These are phyloP conservation scores for Pangasianodon gigas DNA, from an alignment of 2,113 vertebrate species.

Conservation along the genomic window DNA sequence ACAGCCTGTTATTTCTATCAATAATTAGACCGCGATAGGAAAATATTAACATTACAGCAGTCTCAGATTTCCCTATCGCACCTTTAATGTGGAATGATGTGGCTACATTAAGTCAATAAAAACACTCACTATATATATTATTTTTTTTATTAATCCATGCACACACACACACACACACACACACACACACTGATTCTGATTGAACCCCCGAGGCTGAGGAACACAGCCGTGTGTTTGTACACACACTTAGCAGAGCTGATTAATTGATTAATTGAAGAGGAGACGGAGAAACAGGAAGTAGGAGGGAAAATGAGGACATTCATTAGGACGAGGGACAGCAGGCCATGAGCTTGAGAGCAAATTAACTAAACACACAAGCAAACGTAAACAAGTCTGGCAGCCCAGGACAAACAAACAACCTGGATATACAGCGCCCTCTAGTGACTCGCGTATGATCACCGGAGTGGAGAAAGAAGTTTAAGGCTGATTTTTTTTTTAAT, in stretches of 20 bases:
- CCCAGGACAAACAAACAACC: conserved; percentile 49
- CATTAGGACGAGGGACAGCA: conserved; percentile 83
- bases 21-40: neutral
- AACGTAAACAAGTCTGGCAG: conserved; percentile 19
- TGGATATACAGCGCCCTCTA: conserved; percentile 77
- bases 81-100: neutral
- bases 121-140: neutral
- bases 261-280: conserved; percentile 61
- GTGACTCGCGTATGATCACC: conserved; percentile 55
- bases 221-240: conserved; percentile 65
- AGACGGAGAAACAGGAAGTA: conserved; percentile 37
- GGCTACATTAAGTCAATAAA: neutral
- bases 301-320: conserved; percentile 65
- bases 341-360: conserved; percentile 58
- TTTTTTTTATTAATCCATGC: neutral
- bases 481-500: neutral
- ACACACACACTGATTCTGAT: neutral
- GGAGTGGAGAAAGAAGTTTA: neutral
- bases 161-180: no score
- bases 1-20: neutral
- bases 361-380: conserved; percentile 68
- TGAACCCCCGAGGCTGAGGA: neutral
- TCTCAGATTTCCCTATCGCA: neutral
- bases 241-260: conserved; percentile 80
- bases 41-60: neutral